Evolutionary conservation across 2,113 vertebrate species (phyloP).

Genomic region (Anoura caudifer): DNA sequence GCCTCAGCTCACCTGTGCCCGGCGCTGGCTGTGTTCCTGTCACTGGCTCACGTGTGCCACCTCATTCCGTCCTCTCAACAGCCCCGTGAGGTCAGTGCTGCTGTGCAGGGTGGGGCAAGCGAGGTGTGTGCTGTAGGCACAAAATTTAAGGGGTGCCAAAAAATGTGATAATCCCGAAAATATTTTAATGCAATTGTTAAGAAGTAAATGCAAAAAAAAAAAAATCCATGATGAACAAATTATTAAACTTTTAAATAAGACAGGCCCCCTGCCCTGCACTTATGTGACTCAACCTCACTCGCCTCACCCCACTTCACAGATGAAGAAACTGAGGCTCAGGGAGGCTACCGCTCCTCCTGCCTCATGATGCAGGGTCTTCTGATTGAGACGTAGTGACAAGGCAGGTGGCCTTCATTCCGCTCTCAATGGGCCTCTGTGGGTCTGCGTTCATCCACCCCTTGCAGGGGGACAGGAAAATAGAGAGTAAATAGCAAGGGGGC

Average conservation of each 20-base stretch:
- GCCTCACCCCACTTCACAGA: background rate
- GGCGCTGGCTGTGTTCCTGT: rapidly evolving
- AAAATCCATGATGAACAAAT: background rate
- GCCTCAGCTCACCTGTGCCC: background rate
- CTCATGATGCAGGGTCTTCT: background rate
- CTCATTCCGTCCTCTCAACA: no score
- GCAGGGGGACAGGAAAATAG: background rate
- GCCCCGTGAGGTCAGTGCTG: rapidly evolving
- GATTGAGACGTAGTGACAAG: rapidly evolving
- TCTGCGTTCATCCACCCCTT: background rate
- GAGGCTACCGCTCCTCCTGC: no score
- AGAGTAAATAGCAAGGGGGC: background rate
- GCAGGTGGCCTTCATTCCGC: background rate
- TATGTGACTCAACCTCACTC: rapidly evolving
- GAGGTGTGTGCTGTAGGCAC: background rate
- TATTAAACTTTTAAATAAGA: background rate
- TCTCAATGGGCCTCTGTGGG: background rate
- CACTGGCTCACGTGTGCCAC: background rate
- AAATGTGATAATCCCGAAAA: background rate
- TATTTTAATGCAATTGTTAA: background rate
- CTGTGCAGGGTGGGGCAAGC: rapidly evolving
- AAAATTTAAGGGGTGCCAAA: background rate
- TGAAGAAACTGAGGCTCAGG: no score
- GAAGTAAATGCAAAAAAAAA: background rate
- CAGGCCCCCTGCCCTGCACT: background rate